Base-by-base conservation (phyloP, 1,140 invertebrate species). In the Zaprionus ornatus region DNA sequence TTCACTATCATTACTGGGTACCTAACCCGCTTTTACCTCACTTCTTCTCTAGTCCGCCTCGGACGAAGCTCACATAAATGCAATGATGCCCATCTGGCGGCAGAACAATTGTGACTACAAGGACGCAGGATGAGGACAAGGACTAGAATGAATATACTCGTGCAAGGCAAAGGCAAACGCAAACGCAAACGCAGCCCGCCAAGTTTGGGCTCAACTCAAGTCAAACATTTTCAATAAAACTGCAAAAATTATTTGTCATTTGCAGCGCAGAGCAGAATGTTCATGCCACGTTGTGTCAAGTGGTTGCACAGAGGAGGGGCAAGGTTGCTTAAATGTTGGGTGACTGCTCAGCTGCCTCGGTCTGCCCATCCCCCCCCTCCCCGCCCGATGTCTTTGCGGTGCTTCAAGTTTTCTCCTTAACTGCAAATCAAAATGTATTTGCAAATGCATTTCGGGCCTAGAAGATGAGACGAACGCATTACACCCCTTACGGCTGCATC, bases 211-310 rank as follows among this genome's bases (percentile, higher is more conserved):
- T 45, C 72, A 84, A 83, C 48, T 79, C 74, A 87, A 88, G 77
- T 88, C 84, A 88, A 88, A 88, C 84, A 88, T 88, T 88, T 88
- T 88, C 84, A 88, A 88, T 88, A 88, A 88, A 88, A 88, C 84
- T 83, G 77, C 84, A 88, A 71, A 88, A 88, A 88, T 88, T 83
- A 88, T 88, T 88, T 88, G 84, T 88, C 84, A 88, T 87, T 72
- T 63, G 63, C 63, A 29, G 37, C 42, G 42, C 42, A 45, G 40
- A 6, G 37, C 37, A n/a, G 37, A n/a, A 40, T 59, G 54, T 75
- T 48, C 71, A 71, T 17, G 37, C 4, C 23, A 25, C 6, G 10
- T 12, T 6, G 17, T 48, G 45, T 42, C 37, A 42, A 42, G 37
- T 45, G n/a, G n/a, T 50, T 50, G n/a, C 45, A 4, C 10, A 12